Conservation (phyloP, 1,140 invertebrate species). For the Drosophila pachea region DNA sequence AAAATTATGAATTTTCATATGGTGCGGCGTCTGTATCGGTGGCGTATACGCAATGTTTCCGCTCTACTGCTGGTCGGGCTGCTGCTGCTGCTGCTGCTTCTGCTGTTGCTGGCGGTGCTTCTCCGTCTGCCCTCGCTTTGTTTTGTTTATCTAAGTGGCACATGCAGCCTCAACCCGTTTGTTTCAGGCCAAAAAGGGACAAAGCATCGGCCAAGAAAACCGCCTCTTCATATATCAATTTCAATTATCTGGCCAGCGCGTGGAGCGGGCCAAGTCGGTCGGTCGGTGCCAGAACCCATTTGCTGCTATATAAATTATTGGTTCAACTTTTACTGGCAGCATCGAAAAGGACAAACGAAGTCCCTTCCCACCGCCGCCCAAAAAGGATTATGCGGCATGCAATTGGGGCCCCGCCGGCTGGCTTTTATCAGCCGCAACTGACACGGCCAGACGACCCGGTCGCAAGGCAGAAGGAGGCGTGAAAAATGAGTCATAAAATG, state of each 20-base stretch:
- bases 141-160: slow-evolving; percentile 64
- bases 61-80: slow-evolving; percentile 20
- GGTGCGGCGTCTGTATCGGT: slow-evolving; percentile 21
- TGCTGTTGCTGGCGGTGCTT: background rate
- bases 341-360: slow-evolving; percentile 51
- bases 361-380: background rate
- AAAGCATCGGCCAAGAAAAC: slow-evolving; percentile 23
- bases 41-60: slow-evolving; percentile 68
- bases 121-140: slow-evolving; percentile 12
- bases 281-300: slow-evolving; percentile 41
- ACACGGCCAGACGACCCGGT: slow-evolving; percentile 53
- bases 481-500: slow-evolving; percentile 77
- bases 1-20: slow-evolving; percentile 68
- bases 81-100: background rate
- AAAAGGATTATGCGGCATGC: slow-evolving; percentile 70
- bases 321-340: slow-evolving; percentile 34
- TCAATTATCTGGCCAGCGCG: slow-evolving; percentile 60
- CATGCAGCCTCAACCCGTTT: slow-evolving; percentile 45
- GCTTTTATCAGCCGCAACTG: slow-evolving; percentile 71
- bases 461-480: slow-evolving; percentile 43
- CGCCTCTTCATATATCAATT: slow-evolving; percentile 70
- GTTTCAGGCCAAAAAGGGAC: slow-evolving; percentile 54
- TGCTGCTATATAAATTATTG: slow-evolving; percentile 71
- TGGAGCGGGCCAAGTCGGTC: background rate
- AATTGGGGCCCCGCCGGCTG: slow-evolving; percentile 48